Evolutionary conservation across 2,113 vertebrate species (phyloP), one percentile per base, ranked within the genome.

Genomic region (Dascyllus trimaculatus): DNA sequence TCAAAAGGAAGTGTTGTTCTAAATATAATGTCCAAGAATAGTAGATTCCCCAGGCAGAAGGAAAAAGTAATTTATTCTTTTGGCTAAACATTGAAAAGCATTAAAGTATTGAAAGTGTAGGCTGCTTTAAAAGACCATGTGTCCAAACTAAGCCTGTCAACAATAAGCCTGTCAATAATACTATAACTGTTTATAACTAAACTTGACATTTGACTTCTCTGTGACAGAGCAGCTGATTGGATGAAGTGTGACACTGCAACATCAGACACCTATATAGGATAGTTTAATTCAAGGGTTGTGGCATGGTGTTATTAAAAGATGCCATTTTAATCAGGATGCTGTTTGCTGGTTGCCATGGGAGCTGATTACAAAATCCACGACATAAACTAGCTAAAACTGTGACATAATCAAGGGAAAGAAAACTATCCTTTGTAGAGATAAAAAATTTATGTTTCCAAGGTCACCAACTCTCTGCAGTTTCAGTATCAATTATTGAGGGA

Each of bases 261-360:
- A 62, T 60, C 32, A 69, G 21, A 70, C 45, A 52, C 19, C 11
- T 67, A 38, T 35, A 11, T 29, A 1, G 19, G 25, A 22, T 14
- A 1, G 43, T 57, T 49, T 6, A 53, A 4, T n/a, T 65, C 1
- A n/a, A 71, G 60, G 74, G 74, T 65, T 51, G 40, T 46, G 19
- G 29, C 24, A n/a, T 56, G 35, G 67, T 66, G 24, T 53, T 73
- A 35, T 21, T 13, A 10, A 66, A 40, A 68, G 35, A 70, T 40
- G 45, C 14, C 19, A 35, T 13, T 79, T 49, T 40, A 54, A 82
- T 78, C 66, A 32, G 48, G 49, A 38, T 57, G 53, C 66, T 76
- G 24, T 22, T 2, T 21, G n/a, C 29, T 14, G 13, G 4, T 65
- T 38, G 32, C 48, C 46, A 35, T 38, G 13, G 29, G 14, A 59